These are phyloP conservation scores for Megaptera novaeangliae DNA, from an alignment of 2,113 vertebrate species.

Conservation along the genomic window DNA sequence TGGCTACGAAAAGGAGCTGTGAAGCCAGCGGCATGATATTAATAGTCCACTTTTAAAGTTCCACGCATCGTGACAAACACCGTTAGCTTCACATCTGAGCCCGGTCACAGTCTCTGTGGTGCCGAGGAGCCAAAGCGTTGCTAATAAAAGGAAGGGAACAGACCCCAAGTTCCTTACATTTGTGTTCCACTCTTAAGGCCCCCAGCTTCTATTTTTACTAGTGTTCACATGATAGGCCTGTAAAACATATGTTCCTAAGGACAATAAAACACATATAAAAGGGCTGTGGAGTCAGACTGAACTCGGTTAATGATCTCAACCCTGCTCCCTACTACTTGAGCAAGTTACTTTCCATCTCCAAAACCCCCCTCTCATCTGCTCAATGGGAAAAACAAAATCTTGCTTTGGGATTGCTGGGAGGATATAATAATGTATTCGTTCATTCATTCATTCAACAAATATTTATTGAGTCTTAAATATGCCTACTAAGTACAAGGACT, in stretches of 20 bases:
- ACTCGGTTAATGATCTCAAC: conserved; percentile 2
- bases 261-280: conserved; percentile 82
- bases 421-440: neutral
- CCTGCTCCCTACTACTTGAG: neutral
- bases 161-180: conserved; percentile 63
- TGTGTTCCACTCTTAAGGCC: conserved; percentile 75
- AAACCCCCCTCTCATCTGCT: neutral
- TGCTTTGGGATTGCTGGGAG: neutral
- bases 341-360: neutral
- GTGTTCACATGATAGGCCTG: conserved; percentile 83
- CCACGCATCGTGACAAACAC: conserved; percentile 60
- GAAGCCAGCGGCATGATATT: conserved; percentile 71
- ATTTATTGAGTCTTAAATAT: neutral
- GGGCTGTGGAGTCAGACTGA: conserved; percentile 36
- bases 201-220: conserved; percentile 81
- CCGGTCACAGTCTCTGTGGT: neutral
- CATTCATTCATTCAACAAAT: neutral
- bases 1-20: conserved; percentile 36
- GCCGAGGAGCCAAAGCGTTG: conserved; percentile 46
- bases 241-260: conserved; percentile 84
- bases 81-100: conserved; percentile 7
- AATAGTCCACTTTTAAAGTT: conserved; percentile 72
- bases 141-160: conserved; percentile 75
- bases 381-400: neutral
- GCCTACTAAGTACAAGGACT: neutral